A percentile compares a stretch with the other conserved stretches of the same genome.
phyloP scores from a whole-genome alignment of 2,888 invertebrate species.

The Salticus scenicus region DNA sequence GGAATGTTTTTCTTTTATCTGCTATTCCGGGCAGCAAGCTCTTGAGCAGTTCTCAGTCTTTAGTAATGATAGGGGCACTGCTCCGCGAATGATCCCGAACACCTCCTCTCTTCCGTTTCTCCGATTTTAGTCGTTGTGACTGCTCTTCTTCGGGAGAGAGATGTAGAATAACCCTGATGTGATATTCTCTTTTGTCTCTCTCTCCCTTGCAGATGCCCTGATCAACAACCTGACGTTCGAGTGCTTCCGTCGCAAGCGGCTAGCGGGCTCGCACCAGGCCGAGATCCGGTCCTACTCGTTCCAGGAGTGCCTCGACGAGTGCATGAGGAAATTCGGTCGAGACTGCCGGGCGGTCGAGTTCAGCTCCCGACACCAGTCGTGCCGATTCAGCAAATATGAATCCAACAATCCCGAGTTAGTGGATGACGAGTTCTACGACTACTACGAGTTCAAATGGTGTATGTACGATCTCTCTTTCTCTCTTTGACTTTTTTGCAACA shows the following conservation, averaged over 20 bases:
- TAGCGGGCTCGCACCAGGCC: slow-evolving; percentile 91
- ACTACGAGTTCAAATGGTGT: slow-evolving; percentile 81
- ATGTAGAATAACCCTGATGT: too few species aligned
- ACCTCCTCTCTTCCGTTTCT: too few species aligned
- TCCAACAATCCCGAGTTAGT: slow-evolving; percentile 82
- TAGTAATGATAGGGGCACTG: too few species aligned
- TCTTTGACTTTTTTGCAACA: too few species aligned
- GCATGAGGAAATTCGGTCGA: slow-evolving; percentile 81
- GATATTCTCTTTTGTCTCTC: slow-evolving; percentile 1
- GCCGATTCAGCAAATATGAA: slow-evolving; percentile 79
- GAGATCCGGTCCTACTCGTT: slow-evolving; percentile 91
- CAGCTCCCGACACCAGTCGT: slow-evolving; percentile 68
- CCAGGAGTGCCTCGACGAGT: slow-evolving; percentile 93
- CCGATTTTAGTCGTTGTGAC: too few species aligned
- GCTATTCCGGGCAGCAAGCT: too few species aligned
- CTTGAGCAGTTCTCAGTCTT: too few species aligned
- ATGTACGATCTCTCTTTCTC: too few species aligned
- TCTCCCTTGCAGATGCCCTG: slow-evolving; percentile 75
- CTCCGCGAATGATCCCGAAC: too few species aligned
- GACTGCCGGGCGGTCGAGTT: slow-evolving; percentile 72
- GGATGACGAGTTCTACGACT: slow-evolving; percentile 93
- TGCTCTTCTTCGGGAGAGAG: too few species aligned
- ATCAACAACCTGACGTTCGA: slow-evolving; percentile 87
- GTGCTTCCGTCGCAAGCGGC: slow-evolving; percentile 87
- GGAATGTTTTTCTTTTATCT: too few species aligned